Percentiles rank a stretch among this genome's conserved stretches.
Evolutionary conservation across 2,888 invertebrate species (phyloP).

Genomic region (Bimastos eiseni): DNA sequence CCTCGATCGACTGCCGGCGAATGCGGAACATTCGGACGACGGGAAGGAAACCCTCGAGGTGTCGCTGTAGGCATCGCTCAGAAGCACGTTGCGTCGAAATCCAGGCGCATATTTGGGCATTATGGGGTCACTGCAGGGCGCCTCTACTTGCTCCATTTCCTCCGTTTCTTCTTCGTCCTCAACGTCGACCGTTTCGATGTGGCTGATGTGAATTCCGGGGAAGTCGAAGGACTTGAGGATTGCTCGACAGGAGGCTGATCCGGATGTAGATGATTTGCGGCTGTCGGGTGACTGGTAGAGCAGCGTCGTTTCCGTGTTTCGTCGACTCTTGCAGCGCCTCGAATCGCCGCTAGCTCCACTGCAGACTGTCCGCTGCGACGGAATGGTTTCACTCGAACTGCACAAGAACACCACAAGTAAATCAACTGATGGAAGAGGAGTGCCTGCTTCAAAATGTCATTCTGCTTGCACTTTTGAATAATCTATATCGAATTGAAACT

Average conservation of each 20-base stretch:
- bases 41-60: slow-evolving; percentile 42
- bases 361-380: slow-evolving; percentile 15
- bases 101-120: slow-evolving; percentile 28
- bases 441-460: background rate
- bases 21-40: slow-evolving; percentile 42
- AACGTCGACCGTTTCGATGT: slow-evolving; percentile 43
- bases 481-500: background rate
- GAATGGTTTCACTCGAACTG: slow-evolving; percentile 21
- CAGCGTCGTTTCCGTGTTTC: slow-evolving; percentile 22
- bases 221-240: slow-evolving; percentile 29
- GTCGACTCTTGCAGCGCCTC: slow-evolving; percentile 15
- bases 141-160: background rate
- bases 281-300: slow-evolving; percentile 16
- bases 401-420: background rate
- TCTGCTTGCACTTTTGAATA: too few relatives aligned
- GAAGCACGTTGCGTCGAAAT: slow-evolving; percentile 35
- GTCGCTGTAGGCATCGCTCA: slow-evolving; percentile 41
- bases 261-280: background rate
- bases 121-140: background rate
- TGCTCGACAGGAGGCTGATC: background rate
- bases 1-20: slow-evolving; percentile 40
- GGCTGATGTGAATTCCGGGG: slow-evolving; percentile 44
- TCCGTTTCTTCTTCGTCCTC: slow-evolving; percentile 23
- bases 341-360: background rate
- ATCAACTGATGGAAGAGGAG: background rate